Percentiles rank a stretch among this genome's conserved stretches.
Evolutionary conservation across 2,797 vertebrate genomes (phyloP).

Genomic region (Dryobates pubescens): DNA sequence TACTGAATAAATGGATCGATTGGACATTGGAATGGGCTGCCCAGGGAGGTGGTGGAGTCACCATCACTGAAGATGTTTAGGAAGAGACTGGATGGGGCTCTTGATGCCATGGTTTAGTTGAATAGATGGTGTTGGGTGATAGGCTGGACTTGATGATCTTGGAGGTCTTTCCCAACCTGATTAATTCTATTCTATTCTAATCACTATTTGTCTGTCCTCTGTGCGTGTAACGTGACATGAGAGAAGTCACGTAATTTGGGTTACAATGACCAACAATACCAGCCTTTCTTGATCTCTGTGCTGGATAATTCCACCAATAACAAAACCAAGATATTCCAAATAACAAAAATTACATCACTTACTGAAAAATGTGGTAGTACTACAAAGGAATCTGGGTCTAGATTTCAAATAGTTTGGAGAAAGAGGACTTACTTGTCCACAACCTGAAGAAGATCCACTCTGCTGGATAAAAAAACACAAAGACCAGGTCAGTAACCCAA

Average conservation of each 20-base stretch:
- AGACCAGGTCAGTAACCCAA: neutral
- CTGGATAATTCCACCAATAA: neutral
- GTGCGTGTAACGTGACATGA: neutral
- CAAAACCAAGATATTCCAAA: neutral
- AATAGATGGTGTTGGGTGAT: too few species aligned
- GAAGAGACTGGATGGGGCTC: too few species aligned
- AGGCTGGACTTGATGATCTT: too few species aligned
- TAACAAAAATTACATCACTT: neutral
- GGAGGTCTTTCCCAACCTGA: too few species aligned
- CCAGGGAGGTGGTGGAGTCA: too few species aligned
- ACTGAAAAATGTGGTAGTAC: neutral
- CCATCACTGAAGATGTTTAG: too few species aligned
- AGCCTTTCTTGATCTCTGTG: neutral
- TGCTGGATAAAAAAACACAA: neutral
- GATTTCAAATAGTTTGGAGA: neutral
- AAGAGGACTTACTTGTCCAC: slow-evolving; percentile 52
- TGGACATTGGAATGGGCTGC: too few species aligned
- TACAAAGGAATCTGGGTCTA: neutral
- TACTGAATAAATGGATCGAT: neutral
- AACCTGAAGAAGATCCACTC: slow-evolving; percentile 5
- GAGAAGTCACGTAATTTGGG: neutral
- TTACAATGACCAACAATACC: neutral
- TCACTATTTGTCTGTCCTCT: neutral
- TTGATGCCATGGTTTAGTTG: too few species aligned
- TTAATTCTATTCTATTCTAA: neutral